These are phyloP conservation scores for Ceraclea dissimilis DNA, from an alignment of 2,888 invertebrate genomes.

Conservation along the genomic window DNA sequence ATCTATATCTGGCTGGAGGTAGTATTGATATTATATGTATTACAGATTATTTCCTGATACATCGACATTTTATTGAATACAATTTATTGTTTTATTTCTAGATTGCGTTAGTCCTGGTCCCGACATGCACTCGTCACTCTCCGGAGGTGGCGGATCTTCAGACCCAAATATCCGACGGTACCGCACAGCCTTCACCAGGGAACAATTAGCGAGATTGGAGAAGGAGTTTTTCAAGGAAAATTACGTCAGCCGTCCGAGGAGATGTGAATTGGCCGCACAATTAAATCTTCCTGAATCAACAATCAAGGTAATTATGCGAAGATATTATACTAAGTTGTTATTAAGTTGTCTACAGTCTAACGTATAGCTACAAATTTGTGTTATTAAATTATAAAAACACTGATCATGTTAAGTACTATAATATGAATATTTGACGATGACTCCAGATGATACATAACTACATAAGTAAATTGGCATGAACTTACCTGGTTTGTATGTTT, in stretches of 20 bases:
- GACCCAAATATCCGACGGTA: slow-evolving; percentile 78
- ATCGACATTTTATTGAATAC: background rate
- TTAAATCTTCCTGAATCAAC: slow-evolving; percentile 93
- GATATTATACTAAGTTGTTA: background rate
- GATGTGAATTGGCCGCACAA: slow-evolving; percentile 91
- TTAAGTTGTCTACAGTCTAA: too few species aligned
- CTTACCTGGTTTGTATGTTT: too few species aligned
- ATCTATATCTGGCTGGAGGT: too few species aligned
- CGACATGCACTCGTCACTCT: slow-evolving; percentile 30
- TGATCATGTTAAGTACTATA: too few species aligned
- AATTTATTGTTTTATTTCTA: slow-evolving; percentile 7
- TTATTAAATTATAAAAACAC: too few species aligned
- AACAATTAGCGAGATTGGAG: slow-evolving; percentile 85
- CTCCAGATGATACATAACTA: too few species aligned
- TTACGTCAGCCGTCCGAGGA: slow-evolving; percentile 90
- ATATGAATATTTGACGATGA: too few species aligned
- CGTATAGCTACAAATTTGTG: too few species aligned
- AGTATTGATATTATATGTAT: too few species aligned
- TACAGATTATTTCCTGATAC: too few species aligned
- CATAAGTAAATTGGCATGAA: too few species aligned
- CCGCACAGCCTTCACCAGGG: slow-evolving; percentile 93
- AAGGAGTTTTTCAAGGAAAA: slow-evolving; percentile 96
- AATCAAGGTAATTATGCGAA: slow-evolving; percentile 70
- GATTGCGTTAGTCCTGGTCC: slow-evolving; percentile 24
- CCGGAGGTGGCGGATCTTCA: slow-evolving; percentile 30